Conservation (phyloP, 2,113 vertebrate genomes). For the Orycteropus afer region DNA sequence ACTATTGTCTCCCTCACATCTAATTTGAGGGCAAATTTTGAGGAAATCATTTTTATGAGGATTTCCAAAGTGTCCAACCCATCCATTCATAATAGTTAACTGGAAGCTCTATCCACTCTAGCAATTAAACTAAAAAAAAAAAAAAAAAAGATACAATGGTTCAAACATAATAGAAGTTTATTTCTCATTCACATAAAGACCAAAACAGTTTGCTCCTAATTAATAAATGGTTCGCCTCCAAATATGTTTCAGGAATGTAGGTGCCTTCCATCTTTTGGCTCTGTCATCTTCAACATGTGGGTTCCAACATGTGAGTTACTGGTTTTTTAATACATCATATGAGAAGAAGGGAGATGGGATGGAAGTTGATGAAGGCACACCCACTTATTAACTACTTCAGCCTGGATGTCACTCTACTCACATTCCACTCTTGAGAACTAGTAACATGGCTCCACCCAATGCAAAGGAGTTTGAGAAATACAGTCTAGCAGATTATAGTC, state of each 20-base stretch:
- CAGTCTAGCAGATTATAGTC: not conserved
- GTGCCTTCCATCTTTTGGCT: not conserved
- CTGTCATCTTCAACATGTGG: not conserved
- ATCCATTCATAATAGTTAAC: not conserved
- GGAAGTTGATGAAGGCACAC: not conserved
- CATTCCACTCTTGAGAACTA: not conserved
- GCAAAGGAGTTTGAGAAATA: not conserved
- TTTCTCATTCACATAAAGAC: not conserved
- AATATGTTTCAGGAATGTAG: not conserved
- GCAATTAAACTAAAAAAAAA: not conserved
- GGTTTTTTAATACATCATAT: not conserved
- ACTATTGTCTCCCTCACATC: not conserved
- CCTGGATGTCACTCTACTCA: not conserved
- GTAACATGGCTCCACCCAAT: not conserved
- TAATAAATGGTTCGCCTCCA: not conserved
- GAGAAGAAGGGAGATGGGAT: not conserved
- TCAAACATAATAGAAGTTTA: not conserved
- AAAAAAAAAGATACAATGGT: not conserved
- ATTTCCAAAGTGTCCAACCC: not conserved
- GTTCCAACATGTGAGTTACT: not conserved
- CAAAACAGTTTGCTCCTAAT: not conserved
- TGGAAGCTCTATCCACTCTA: not conserved
- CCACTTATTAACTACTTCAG: not conserved
- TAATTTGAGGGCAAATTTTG: slow-evolving; percentile 12
- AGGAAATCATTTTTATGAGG: not conserved